Conservation (phyloP, 2,888 invertebrate species). For the Maniola hyperantus region DNA sequence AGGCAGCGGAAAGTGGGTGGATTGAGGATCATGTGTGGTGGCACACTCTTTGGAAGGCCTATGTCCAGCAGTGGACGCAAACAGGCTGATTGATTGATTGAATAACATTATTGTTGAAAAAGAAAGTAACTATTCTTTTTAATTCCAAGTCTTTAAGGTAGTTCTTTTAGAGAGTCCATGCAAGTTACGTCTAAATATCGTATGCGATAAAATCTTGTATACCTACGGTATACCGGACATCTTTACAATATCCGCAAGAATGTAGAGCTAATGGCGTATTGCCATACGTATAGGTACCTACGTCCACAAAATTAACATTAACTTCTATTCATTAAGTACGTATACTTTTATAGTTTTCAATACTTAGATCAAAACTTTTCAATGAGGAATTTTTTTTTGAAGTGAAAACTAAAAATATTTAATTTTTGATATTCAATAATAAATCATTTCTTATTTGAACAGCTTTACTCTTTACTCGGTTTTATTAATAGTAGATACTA, state of each 20-base stretch:
- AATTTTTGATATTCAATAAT: not conserved
- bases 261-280: not conserved
- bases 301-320: constrained; percentile 1
- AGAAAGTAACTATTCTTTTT: too few species aligned
- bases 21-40: too few species aligned
- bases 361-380: not conserved
- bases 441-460: not conserved
- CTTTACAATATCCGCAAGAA: not conserved
- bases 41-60: too few species aligned
- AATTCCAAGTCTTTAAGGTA: too few species aligned
- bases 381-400: not conserved
- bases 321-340: not conserved
- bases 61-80: too few species aligned
- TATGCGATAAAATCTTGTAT: not conserved
- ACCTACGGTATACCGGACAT: not conserved
- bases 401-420: not conserved
- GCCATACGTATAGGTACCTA: too few species aligned
- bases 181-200: not conserved
- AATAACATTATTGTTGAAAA: too few species aligned
- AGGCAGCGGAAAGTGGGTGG: too few species aligned
- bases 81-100: too few species aligned
- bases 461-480: not conserved
- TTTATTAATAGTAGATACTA: not conserved
- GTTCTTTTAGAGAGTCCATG: too few species aligned
- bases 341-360: not conserved